phyloP scores from a whole-genome alignment of 2,888 invertebrate genomes.

The Lithophane ornitopus region DNA sequence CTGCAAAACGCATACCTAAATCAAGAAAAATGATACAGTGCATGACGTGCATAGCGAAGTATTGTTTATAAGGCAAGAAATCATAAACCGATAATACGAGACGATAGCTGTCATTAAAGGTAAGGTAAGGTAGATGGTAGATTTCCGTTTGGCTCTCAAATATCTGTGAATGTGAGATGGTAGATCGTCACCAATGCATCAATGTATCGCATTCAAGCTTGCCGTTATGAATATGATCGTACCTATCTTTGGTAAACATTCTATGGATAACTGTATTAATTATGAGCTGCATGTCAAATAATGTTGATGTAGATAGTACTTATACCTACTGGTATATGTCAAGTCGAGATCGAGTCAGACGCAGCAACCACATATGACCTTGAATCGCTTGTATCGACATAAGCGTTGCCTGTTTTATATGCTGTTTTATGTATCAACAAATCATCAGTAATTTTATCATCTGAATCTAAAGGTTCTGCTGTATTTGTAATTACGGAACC shows the following conservation, averaged over 20 bases:
- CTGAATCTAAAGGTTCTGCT: slow-evolving; percentile 6
- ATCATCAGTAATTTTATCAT: slow-evolving; percentile 20
- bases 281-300: slow-evolving; percentile 36
- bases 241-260: slow-evolving; percentile 34
- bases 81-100: slow-evolving; percentile 26
- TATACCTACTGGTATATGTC: slow-evolving; percentile 1
- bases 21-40: slow-evolving; percentile 56
- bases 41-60: slow-evolving; percentile 53
- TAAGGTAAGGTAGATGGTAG: slow-evolving; percentile 16
- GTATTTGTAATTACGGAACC: slow-evolving; percentile 15
- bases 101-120: slow-evolving; percentile 23
- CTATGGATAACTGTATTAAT: slow-evolving; percentile 34
- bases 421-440: slow-evolving; percentile 39
- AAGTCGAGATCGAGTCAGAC: slow-evolving; percentile 43
- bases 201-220: slow-evolving; percentile 43
- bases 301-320: slow-evolving; percentile 26
- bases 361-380: slow-evolving; percentile 69
- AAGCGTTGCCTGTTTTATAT: slow-evolving; percentile 31
- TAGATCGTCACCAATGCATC: slow-evolving; percentile 9
- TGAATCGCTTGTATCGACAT: slow-evolving; percentile 54
- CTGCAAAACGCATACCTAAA: slow-evolving; percentile 52
- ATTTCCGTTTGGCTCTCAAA: slow-evolving; percentile 48
- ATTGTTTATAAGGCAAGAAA: slow-evolving; percentile 27
- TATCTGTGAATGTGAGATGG: slow-evolving; percentile 32
- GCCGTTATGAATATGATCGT: slow-evolving; percentile 36